Base-by-base conservation (phyloP, 1,140 invertebrate species). In the Euglossa dilemma region DNA sequence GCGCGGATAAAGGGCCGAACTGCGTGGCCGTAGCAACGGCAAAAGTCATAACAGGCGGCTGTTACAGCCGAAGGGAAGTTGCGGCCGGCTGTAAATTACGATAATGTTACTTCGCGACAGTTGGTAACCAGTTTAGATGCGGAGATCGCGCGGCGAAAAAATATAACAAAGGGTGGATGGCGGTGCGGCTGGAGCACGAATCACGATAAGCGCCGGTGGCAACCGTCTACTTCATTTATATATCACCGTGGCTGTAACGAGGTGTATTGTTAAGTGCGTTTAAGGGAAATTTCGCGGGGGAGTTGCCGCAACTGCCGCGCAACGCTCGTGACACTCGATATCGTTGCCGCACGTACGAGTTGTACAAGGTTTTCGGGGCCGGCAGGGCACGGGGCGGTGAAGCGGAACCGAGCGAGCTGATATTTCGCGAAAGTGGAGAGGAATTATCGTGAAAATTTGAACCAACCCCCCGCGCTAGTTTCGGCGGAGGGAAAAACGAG, bases 51-150 rank as follows among this genome's bases (percentile, higher is more conserved):
- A 86, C 75, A 43, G 61, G 67, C 75, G 23, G 61, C 36, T 28
- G 79, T 16, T 43, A 63, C 71, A 47, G 67, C 80, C 57, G 6
- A 64, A 63, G 61, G 63, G 47, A 84, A 84, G 72, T 88, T 66
- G 63, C 63, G 57, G 36, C 73, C 9, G 69, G 66, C 57, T 79
- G 76, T 83, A 86, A 89, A 89, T 88, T 86, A 89, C 76, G 84
- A 84, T 86, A 86, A 89, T 69, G 73, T 84, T 88, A 75, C 63
- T 36, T 71, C 59, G 69, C 47, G 64, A 84, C 75, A 77, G 84
- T 78, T 85, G 50, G 61, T 70, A 72, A 73, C 59, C 78, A 75
- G 43, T 63, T 78, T 72, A 83, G 77, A 85, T 85, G 74, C 70
- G 74, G 66, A 85, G 67, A 56, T 74, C 50, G n/a, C 16, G 71